Percentiles rank a stretch among this genome's conserved stretches.
Conservation (phyloP, 1,140 invertebrate species). For the Popillia japonica region DNA sequence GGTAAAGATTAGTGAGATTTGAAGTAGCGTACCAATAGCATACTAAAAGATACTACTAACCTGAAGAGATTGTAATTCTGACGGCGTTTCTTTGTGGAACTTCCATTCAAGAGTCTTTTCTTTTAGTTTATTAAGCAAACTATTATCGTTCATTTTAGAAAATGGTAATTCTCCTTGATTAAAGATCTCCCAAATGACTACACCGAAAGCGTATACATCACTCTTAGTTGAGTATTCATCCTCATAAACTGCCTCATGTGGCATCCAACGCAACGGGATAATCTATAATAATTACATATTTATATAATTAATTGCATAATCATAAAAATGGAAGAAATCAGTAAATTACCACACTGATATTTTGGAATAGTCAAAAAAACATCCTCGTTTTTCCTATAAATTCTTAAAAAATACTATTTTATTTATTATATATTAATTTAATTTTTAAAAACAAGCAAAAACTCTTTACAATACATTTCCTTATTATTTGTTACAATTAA, state of each 20-base stretch:
- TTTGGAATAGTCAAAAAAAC: too few species aligned
- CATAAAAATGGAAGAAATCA: too few species aligned
- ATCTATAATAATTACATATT: slow-evolving; percentile 60
- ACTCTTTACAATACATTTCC: too few species aligned
- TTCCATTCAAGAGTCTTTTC: slow-evolving; percentile 72
- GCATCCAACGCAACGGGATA: slow-evolving; percentile 86
- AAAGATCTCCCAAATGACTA: slow-evolving; percentile 91
- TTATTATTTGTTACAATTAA: too few species aligned
- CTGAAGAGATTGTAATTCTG: slow-evolving; percentile 68
- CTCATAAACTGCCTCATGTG: slow-evolving; percentile 87
- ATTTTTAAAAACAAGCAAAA: too few species aligned
- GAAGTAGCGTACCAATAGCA: too few species aligned
- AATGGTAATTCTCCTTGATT: slow-evolving; percentile 88
- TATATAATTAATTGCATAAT: neutral
- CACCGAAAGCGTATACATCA: slow-evolving; percentile 92
- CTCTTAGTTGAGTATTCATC: slow-evolving; percentile 93
- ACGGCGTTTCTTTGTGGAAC: slow-evolving; percentile 70
- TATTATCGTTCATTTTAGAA: slow-evolving; percentile 79
- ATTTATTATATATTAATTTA: too few species aligned
- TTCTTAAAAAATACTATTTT: too few species aligned
- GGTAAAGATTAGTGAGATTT: too few species aligned
- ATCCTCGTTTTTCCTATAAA: too few species aligned
- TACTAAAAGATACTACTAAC: slow-evolving; percentile 58
- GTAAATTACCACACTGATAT: too few species aligned
- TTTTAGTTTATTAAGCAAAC: slow-evolving; percentile 76